Base-by-base conservation (phyloP, 2,797 vertebrate species). In the Betta splendens region DNA sequence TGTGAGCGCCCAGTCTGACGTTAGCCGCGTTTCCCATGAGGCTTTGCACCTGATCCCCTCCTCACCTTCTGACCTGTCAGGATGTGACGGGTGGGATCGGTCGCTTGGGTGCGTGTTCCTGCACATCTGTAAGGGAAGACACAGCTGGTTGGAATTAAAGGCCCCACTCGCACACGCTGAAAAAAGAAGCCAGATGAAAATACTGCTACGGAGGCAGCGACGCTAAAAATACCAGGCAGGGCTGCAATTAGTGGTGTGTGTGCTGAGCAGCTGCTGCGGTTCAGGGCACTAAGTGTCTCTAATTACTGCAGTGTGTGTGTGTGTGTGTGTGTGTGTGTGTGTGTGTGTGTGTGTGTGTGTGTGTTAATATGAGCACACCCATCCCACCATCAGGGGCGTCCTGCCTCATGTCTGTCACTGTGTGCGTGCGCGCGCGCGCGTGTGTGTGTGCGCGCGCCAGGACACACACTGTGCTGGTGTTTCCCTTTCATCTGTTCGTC, bases 191-290 rank as follows among this genome's bases (percentile, higher is more conserved):
- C 33, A 84, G 86, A 89, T 89, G 87, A 91, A 92, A 92, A 93
- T 92, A 90, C 83, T 75, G 84, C 82, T 64, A 84, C 50, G 85
- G 84, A 84, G 79, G 83, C 81, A 86, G 80, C 48, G 17, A 59
- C 72, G 74, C 92, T 93, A 93, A 92, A 93, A 92, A 93, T 93
- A 93, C 79, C 67, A 49, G 32, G 39, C 61, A 79, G 77, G 63
- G 65, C 88, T 92, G 90, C 89, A 90, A 92, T 93, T 93, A 91
- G 92, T 86, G 90, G 92, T 87, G 86, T 85, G 85, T 81, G 89
- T 75, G 83, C 82, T 78, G 83, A 85, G 90, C 89, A 90, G 89
- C 89, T 89, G 87, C 89, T 83, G 87, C 2, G 84, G 86, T 80
- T 52, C 75, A 69, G 58, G 72, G 78, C 87, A 81, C 86, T 75